Base-by-base conservation (phyloP, 2,113 vertebrate genomes). In the Etia nguti region DNA sequence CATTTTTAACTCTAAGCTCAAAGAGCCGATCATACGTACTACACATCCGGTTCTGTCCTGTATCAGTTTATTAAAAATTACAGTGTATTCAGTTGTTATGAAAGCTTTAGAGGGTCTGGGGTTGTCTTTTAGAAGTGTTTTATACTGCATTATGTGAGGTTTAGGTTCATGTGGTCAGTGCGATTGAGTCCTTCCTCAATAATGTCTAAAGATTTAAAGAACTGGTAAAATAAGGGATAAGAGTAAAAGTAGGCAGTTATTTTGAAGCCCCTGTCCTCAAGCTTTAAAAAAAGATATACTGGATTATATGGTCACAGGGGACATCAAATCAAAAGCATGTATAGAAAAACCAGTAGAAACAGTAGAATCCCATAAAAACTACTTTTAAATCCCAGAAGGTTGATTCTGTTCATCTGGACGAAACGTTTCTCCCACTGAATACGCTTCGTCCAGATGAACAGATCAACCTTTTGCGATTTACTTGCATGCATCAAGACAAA, bases 251-350 rank as follows among this genome's bases (percentile, higher is more conserved):
- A 70, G 22, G 9, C 65, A 70, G 65, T 24, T 43, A 43, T 9
- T 22, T 24, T 43, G 36, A 43, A 43, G 38, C 5, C 1, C 0
- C 38, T 70, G 4, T 10, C 38, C 4, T 24, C 13, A 10, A 46
- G 38, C 68, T 16, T 46, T 46, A 18, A 16, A 12, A 12, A 26
- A 10, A 26, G 8, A 18, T 73, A 22, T 2, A 1, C 43, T 24
- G 16, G 36, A 43, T 46, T 26, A 0, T 46, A 46, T 16, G 13
- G 22, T 46, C 38, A 1, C 38, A 1, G n/a, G 22, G 0, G 65
- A 24, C 13, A 5, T 46, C 65, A 43, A 41, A 22, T 43, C 65
- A 15, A 43, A 70, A 70, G 65, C 68, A 73, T 73, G 13, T 2
- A 6, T 26, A 18, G 6, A 50, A 50, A 18, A 26, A 73, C 8